Evolutionary conservation across 2,888 invertebrate species (phyloP), one percentile per base, ranked within the genome.

Genomic region (Hirtodrosophila duncani): DNA sequence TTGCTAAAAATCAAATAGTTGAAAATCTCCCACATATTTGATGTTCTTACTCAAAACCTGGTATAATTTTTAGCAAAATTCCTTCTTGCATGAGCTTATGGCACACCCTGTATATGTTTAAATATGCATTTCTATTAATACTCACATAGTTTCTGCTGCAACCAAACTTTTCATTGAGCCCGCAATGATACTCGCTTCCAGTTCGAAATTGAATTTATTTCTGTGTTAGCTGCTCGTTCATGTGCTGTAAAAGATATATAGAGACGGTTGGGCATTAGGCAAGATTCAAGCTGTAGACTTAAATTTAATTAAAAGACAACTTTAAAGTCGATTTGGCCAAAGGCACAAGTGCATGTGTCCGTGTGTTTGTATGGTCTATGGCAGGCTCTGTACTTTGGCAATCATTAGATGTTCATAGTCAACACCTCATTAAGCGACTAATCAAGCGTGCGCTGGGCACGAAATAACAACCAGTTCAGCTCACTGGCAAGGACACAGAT

Each of bases 381-480:
- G n/a, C n/a, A n/a, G n/a, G 38, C 4, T 24, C 11, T 26, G 18
- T 33, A 39, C 18, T 23, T 30, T 29, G 29, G 56, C 50, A 70
- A 74, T 62, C 67, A 71, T 68, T 81, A 68, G 63, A 63, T 51
- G 63, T 49, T 60, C 79, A 75, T 67, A 67, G 67, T 59, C 63
- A 65, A 78, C 83, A 84, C 72, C 74, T 83, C 83, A 84, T 83
- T 83, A 81, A 78, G 85, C 67, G 82, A 70, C 82, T 83, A 83
- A 83, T 83, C 85, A 83, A 72, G 75, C 79, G 81, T 78, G 59
- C 33, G 46, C 52, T 62, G 63, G 60, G 46, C 68, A 74, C 67
- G 70, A 58, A 75, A 70, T 67, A 75, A 78, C 61, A 63, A 65
- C 57, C 63, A 75, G 67, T 65, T 65, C 61, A 60, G 64, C 23